Evolutionary conservation across 1,140 invertebrate genomes (phyloP).

Genomic region (Lerema accius): DNA sequence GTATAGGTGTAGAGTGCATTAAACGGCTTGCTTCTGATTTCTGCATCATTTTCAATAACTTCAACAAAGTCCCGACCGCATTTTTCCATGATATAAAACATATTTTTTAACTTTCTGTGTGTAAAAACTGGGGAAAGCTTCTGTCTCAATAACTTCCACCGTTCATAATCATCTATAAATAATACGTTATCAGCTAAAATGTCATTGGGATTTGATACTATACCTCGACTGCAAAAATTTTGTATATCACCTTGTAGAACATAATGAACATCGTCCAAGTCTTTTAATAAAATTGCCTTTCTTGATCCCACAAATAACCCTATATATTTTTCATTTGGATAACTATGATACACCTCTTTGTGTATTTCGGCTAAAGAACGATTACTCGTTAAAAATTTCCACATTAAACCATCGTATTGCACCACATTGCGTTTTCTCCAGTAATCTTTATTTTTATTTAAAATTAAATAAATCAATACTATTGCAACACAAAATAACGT

Average conservation of each 20-base stretch:
- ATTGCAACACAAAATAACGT: background rate
- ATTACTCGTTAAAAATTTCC: conserved; percentile 13
- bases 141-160: conserved; percentile 70
- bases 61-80: conserved; percentile 49
- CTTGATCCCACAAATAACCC: background rate
- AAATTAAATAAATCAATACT: conserved; percentile 4
- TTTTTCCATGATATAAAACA: conserved; percentile 61
- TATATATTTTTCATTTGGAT: conserved; percentile 10
- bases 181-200: conserved; percentile 82
- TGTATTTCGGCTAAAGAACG: background rate
- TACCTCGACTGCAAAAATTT: conserved; percentile 73
- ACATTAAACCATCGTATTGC: conserved; percentile 10
- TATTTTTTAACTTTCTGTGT: conserved; percentile 67
- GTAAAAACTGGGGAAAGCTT: conserved; percentile 75
- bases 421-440: conserved; percentile 29
- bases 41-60: conserved; percentile 39
- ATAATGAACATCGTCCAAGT: conserved; percentile 3
- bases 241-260: conserved; percentile 60
- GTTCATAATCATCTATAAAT: conserved; percentile 50
- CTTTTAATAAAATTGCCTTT: background rate
- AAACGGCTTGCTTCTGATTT: conserved; percentile 37
- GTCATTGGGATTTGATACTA: conserved; percentile 78
- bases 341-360: conserved; percentile 12
- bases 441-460: conserved; percentile 23
- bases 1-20: conserved; percentile 45